Base-by-base conservation (phyloP, 1,140 invertebrate genomes). In the Centruroides sculpturatus region DNA sequence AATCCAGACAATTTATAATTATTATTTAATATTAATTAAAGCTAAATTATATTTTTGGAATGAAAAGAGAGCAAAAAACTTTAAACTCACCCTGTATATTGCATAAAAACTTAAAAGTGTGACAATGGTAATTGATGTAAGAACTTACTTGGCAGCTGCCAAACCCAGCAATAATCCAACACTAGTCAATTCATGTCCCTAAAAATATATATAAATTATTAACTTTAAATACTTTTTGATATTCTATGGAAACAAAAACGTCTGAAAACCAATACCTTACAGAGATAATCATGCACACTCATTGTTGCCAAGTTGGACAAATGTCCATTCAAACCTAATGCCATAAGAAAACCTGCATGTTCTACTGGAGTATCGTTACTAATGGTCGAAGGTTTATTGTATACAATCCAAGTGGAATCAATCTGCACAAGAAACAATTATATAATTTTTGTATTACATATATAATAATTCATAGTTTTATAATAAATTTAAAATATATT, bases 321-420 rank as follows among this genome's bases (percentile, higher is more conserved):
- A 71, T 96, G 90, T 0, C 91, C 91, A 75, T 93, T 95, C 3
- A 98, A 78, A 0, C 94, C 94, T 1, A 97, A 76, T 0, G 88
- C 93, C 83, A 96, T 88, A 3, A 98, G 76, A 72, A 97, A 95
- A 0, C 94, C 94, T 0, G 92, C 92, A 75, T 96, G 92, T 73
- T 95, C 91, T 59, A 87, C 80, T 6, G 83, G 80, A 69, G 84
- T 78, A 56, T 89, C 85, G 7, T 74, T 72, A 36, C 76, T 77
- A 56, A 59, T 69, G 47, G 53, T 77, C 35, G 63, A 84, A 0
- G 91, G 88, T 76, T 87, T 89, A 72, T 96, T 95, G 71, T 91
- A 96, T 3, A 90, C 81, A 67, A 96, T 91, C 92, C 92, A 96
- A 1, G 87, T 85, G 12, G 89, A 88, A 69, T 93, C 86, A 8